A percentile compares a stretch with the other conserved stretches of the same genome.
Evolutionary conservation across 2,113 vertebrate genomes (phyloP).

Genomic region (Craseonycteris thonglongyai): DNA sequence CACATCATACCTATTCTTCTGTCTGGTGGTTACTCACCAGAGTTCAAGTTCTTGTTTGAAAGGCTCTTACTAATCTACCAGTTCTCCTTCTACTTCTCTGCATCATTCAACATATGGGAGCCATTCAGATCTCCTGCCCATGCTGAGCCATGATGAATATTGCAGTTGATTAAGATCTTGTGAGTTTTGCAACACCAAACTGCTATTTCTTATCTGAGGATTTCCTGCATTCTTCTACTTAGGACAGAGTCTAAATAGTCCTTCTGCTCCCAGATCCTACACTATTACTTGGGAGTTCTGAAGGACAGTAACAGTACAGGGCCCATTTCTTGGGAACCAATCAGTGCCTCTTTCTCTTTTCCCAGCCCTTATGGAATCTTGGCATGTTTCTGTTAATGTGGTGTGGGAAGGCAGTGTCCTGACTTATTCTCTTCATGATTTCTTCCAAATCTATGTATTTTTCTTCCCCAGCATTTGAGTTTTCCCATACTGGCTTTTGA

Average conservation of each 20-base stretch:
- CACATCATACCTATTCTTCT: not conserved
- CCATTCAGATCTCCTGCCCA: not conserved
- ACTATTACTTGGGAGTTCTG: not conserved
- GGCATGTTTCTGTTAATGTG: not conserved
- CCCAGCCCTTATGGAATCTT: not conserved
- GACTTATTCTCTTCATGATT: not conserved
- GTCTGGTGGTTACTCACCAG: not conserved
- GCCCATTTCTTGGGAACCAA: not conserved
- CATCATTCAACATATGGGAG: rapidly evolving
- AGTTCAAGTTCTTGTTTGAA: not conserved
- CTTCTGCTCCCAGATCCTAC: not conserved
- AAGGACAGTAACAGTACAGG: not conserved
- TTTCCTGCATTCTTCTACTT: not conserved
- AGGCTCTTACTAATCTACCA: not conserved
- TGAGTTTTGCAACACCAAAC: not conserved
- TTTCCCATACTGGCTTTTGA: not conserved
- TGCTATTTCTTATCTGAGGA: not conserved
- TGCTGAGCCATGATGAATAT: not conserved
- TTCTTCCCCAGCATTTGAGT: not conserved
- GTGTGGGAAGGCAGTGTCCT: not conserved
- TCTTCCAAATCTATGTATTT: not conserved
- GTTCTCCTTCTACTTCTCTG: not conserved
- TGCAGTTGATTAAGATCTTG: not conserved
- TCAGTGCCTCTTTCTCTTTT: not conserved
- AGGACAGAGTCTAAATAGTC: not conserved